These are phyloP conservation scores for Rhinoderma darwinii DNA, from an alignment of 2,113 vertebrate species.

Conservation along the genomic window DNA sequence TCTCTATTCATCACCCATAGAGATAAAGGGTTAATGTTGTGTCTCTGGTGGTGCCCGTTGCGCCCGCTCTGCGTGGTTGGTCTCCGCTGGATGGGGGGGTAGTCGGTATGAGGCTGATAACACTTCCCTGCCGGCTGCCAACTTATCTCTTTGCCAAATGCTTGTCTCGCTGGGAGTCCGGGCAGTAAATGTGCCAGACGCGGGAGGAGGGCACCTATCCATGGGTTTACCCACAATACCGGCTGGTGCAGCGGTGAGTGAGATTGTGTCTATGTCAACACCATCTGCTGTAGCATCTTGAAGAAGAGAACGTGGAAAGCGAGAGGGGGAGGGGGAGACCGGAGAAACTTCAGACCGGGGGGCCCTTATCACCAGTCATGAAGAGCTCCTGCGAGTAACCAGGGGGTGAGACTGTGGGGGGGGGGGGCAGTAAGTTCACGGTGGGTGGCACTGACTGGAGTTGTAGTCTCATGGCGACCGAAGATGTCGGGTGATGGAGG, in stretches of 20 bases:
- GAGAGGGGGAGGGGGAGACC: neutral
- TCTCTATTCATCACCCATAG: neutral
- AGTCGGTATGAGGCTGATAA: constrained; percentile 52
- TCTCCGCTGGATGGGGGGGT: constrained; percentile 38
- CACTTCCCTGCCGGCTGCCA: constrained; percentile 51
- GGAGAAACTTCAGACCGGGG: neutral
- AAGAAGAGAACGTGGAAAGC: neutral
- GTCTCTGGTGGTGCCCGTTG: neutral
- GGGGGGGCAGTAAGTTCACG: neutral
- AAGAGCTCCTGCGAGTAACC: neutral
- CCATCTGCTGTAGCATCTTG: constrained; percentile 57
- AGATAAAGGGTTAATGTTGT: constrained; percentile 1
- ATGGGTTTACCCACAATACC: constrained; percentile 60
- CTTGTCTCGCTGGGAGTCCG: constrained; percentile 47
- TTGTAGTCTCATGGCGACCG: neutral
- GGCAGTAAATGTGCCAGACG: constrained; percentile 46
- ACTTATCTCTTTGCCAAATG: constrained; percentile 52
- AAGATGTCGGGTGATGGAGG: no score
- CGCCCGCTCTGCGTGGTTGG: neutral
- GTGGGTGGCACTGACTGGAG: neutral
- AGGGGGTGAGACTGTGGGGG: no score
- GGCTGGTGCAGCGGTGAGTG: constrained; percentile 56
- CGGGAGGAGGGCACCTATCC: constrained; percentile 58
- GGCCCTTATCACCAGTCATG: neutral
- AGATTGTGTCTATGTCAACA: constrained; percentile 58